phyloP scores from a whole-genome alignment of 2,888 invertebrate species.

The Cheilosia grossa region DNA sequence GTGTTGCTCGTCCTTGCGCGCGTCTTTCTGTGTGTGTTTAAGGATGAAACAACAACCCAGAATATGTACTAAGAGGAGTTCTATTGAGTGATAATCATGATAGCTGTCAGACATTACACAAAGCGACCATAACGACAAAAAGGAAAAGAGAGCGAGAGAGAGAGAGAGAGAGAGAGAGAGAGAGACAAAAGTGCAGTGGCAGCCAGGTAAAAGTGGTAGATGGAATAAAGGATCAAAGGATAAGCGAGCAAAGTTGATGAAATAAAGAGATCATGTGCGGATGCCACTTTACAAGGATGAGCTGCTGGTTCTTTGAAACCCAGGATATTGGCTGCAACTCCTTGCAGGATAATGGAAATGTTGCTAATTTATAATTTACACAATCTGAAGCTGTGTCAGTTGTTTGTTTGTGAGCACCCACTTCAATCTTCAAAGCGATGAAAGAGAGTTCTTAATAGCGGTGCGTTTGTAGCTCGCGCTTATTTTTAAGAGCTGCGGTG shows the following conservation, averaged over 20 bases:
- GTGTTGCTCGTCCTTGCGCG: conserved; percentile 25
- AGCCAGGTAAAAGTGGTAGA: conserved; percentile 36
- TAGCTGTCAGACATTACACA: conserved; percentile 61
- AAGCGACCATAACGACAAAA: background rate
- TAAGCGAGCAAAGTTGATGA: conserved; percentile 54
- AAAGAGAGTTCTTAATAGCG: conserved; percentile 15
- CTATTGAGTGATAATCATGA: conserved; percentile 68
- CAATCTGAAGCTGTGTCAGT: conserved; percentile 8
- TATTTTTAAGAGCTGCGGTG: no score
- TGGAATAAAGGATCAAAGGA: conserved; percentile 72
- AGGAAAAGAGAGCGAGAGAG: background rate
- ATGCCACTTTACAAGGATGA: conserved; percentile 55
- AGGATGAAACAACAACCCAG: conserved; percentile 24
- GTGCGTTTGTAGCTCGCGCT: background rate
- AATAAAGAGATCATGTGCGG: conserved; percentile 60
- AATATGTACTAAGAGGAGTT: conserved; percentile 27
- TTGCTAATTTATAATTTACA: conserved; percentile 63
- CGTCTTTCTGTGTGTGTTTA: conserved; percentile 20
- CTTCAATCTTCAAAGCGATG: conserved; percentile 10
- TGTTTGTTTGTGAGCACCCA: conserved; percentile 25
- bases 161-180: background rate
- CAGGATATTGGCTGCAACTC: conserved; percentile 19
- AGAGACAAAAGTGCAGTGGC: background rate
- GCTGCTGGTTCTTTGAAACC: conserved; percentile 37
- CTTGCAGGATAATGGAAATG: conserved; percentile 52